phyloP scores from a whole-genome alignment of 1,140 invertebrate genomes.

The Adoxophyes honmai region DNA sequence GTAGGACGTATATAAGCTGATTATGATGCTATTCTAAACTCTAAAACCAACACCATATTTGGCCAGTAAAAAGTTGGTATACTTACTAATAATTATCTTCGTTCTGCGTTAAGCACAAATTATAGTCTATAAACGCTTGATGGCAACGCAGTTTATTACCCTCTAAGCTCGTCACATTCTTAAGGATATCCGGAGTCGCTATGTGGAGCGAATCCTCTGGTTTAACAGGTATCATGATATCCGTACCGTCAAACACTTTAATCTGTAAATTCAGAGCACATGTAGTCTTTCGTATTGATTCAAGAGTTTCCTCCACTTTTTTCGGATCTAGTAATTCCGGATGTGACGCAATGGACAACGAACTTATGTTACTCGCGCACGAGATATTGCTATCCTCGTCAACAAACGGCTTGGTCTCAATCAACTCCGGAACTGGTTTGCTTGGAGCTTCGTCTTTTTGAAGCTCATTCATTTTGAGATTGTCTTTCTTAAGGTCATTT shows the following conservation, averaged over 20 bases:
- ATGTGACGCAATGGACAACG: not conserved
- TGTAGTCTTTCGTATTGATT: not conserved
- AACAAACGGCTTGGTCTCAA: not conserved
- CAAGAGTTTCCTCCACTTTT: not conserved
- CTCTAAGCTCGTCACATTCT: conserved; percentile 23
- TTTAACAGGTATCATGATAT: conserved; percentile 28
- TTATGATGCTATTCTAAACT: not conserved
- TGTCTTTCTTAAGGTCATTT: not conserved
- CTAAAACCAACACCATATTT: conserved; percentile 8
- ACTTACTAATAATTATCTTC: conserved; percentile 60
- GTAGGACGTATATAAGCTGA: too few species aligned
- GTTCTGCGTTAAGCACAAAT: conserved; percentile 39
- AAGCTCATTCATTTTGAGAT: too few species aligned
- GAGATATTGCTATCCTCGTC: conserved; percentile 6
- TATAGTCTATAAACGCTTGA: conserved; percentile 48
- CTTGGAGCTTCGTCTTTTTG: too few species aligned
- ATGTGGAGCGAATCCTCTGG: conserved; percentile 43
- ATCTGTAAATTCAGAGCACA: not conserved
- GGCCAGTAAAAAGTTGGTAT: conserved; percentile 17
- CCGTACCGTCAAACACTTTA: conserved; percentile 28
- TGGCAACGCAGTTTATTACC: conserved; percentile 34
- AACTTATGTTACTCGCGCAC: not conserved
- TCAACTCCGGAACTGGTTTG: not conserved
- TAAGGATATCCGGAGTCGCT: conserved; percentile 35
- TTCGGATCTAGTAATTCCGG: too few species aligned